A percentile compares a stretch with the other conserved stretches of the same genome.
Evolutionary conservation across 2,888 invertebrate species (phyloP).

Genomic region (Dyspetes luteomarginatus): DNA sequence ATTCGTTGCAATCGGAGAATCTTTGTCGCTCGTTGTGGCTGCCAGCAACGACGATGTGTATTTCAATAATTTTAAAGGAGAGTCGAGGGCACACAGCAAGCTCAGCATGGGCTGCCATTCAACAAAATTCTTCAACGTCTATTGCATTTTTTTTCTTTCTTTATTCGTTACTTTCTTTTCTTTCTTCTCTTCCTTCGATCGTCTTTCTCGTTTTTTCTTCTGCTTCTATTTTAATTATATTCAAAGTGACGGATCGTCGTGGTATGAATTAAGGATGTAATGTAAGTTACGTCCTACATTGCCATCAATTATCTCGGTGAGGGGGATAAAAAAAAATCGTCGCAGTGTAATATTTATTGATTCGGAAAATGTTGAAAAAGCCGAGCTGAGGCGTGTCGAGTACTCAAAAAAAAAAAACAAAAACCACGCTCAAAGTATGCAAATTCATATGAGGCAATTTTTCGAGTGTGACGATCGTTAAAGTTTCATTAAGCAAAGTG

Average conservation of each 20-base stretch:
- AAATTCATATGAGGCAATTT: not conserved
- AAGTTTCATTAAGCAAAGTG: not conserved
- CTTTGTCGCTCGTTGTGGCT: not conserved
- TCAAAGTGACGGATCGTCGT: not conserved
- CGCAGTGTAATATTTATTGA: too few relatives aligned
- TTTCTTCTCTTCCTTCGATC: constrained; percentile 20
- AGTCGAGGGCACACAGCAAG: not conserved
- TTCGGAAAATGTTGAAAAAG: too few relatives aligned
- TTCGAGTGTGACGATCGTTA: not conserved
- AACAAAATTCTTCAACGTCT: not conserved
- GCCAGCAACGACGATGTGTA: not conserved
- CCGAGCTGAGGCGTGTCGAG: too few relatives aligned
- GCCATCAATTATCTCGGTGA: constrained; percentile 24
- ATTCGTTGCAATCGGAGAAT: constrained; percentile 8
- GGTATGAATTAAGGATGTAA: not conserved
- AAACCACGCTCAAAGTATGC: not conserved
- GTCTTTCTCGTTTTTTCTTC: not conserved
- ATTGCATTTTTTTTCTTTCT: constrained; percentile 10
- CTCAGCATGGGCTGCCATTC: not conserved
- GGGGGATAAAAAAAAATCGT: too few relatives aligned
- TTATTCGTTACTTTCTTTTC: constrained; percentile 3
- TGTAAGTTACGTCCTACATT: constrained; percentile 13
- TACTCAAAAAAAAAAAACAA: not conserved
- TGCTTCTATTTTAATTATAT: not conserved
- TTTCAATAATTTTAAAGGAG: constrained; percentile 1